These are phyloP conservation scores for Eutolmus rufibarbis DNA, from an alignment of 2,888 invertebrate species.

Conservation along the genomic window DNA sequence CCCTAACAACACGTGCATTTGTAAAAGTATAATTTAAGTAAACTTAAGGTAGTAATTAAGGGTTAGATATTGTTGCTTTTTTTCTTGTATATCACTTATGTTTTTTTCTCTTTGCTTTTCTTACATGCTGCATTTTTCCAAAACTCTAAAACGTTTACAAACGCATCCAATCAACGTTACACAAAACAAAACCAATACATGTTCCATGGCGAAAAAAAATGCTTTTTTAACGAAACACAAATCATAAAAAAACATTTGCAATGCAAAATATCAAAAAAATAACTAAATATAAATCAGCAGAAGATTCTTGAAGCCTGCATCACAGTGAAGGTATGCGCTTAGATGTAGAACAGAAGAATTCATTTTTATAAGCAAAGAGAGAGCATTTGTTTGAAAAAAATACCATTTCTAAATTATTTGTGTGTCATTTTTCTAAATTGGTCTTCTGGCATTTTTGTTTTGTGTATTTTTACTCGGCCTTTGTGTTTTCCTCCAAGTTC, in stretches of 20 bases:
- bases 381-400: slow-evolving; percentile 35
- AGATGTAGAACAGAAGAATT: slow-evolving; percentile 33
- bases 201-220: slow-evolving; percentile 17
- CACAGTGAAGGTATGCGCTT: slow-evolving; percentile 82
- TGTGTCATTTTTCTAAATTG: slow-evolving; percentile 35
- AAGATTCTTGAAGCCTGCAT: slow-evolving; percentile 95
- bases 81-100: slow-evolving; percentile 42
- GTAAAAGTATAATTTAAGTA: background rate
- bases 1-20: background rate
- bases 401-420: slow-evolving; percentile 2
- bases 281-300: slow-evolving; percentile 68
- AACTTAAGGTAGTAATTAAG: slow-evolving; percentile 13
- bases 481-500: background rate
- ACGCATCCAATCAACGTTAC: slow-evolving; percentile 1
- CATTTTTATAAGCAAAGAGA: slow-evolving; percentile 51
- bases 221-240: slow-evolving; percentile 46
- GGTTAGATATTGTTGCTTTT: slow-evolving; percentile 31
- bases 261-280: slow-evolving; percentile 57
- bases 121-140: slow-evolving; percentile 47
- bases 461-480: slow-evolving; percentile 34
- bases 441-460: slow-evolving; percentile 49
- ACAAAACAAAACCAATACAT: slow-evolving; percentile 50
- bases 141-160: slow-evolving; percentile 22
- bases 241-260: slow-evolving; percentile 44
- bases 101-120: slow-evolving; percentile 47